Conservation (phyloP, 2,113 vertebrate genomes). For the Tonatia bakeri region DNA sequence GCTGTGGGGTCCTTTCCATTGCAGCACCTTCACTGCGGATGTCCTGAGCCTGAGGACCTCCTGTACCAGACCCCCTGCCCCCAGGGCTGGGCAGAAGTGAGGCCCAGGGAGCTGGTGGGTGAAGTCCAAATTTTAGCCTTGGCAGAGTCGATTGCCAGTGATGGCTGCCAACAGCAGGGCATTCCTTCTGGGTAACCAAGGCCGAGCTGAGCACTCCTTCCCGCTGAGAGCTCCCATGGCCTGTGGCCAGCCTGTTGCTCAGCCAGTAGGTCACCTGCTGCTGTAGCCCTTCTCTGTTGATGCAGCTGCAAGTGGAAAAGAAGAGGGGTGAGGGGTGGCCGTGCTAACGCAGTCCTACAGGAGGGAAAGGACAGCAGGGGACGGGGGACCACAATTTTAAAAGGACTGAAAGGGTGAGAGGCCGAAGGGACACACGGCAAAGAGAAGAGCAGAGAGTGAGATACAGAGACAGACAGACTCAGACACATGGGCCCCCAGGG, state of each 20-base stretch:
- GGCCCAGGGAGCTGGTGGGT: not conserved
- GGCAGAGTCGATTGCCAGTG: not conserved
- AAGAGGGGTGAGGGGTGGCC: not conserved
- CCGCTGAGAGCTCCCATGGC: not conserved
- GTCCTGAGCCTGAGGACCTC: not conserved
- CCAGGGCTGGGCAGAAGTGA: not conserved
- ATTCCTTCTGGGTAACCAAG: not conserved
- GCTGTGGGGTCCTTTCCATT: not conserved
- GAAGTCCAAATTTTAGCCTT: not conserved
- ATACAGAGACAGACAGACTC: not conserved
- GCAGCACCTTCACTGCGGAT: not conserved
- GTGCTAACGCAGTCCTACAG: not conserved
- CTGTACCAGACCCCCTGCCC: not conserved
- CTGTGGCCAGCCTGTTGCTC: not conserved
- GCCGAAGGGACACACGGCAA: not conserved
- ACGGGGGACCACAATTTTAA: not conserved
- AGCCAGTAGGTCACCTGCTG: conserved; percentile 39
- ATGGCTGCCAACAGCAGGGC: not conserved
- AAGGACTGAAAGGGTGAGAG: not conserved
- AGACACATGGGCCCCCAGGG: not conserved
- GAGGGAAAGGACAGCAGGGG: not conserved
- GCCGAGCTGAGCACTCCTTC: not conserved
- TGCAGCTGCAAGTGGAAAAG: conserved; percentile 25
- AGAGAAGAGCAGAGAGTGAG: not conserved
- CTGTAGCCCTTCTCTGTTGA: not conserved